Percentiles rank a stretch among this genome's conserved stretches.
phyloP scores from a whole-genome alignment of 1,140 invertebrate genomes.

The Calycopis cecrops region DNA sequence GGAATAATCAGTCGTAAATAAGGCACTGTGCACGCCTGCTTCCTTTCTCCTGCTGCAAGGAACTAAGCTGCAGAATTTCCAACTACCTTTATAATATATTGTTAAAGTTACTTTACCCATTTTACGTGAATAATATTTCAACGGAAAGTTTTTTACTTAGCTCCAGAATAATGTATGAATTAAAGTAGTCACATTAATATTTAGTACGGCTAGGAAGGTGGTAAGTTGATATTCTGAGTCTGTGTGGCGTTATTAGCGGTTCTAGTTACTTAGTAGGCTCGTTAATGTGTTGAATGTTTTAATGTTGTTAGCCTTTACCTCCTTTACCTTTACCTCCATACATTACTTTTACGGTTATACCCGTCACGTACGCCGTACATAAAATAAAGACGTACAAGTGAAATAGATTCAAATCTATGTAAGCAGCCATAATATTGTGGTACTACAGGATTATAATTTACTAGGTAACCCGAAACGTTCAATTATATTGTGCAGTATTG shows the following conservation, averaged over 20 bases:
- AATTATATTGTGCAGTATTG: too few species aligned
- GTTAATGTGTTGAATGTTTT: slow-evolving; percentile 9
- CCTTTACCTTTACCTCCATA: too few species aligned
- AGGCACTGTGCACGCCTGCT: slow-evolving; percentile 51
- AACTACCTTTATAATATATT: slow-evolving; percentile 33
- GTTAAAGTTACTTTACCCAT: slow-evolving; percentile 29
- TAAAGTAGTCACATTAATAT: neutral
- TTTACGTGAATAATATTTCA: slow-evolving; percentile 23
- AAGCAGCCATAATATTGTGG: too few species aligned
- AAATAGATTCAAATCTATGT: too few species aligned
- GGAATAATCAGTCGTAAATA: slow-evolving; percentile 69
- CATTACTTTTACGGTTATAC: too few species aligned
- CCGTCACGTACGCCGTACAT: too few species aligned
- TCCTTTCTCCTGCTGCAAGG: slow-evolving; percentile 49
- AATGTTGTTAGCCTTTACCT: too few species aligned
- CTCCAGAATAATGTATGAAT: slow-evolving; percentile 6
- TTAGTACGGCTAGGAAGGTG: neutral
- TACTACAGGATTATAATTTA: too few species aligned
- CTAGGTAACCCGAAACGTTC: too few species aligned
- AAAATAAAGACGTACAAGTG: too few species aligned
- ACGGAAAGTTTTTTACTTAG: slow-evolving; percentile 8
- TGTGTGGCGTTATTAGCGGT: neutral
- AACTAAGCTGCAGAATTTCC: slow-evolving; percentile 44
- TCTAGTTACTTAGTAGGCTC: slow-evolving; percentile 1
- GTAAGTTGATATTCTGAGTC: neutral